Percentiles rank a stretch among this genome's conserved stretches.
Evolutionary conservation across 2,797 vertebrate species (phyloP).

Genomic region (Parauchenoglanis ngamensis): DNA sequence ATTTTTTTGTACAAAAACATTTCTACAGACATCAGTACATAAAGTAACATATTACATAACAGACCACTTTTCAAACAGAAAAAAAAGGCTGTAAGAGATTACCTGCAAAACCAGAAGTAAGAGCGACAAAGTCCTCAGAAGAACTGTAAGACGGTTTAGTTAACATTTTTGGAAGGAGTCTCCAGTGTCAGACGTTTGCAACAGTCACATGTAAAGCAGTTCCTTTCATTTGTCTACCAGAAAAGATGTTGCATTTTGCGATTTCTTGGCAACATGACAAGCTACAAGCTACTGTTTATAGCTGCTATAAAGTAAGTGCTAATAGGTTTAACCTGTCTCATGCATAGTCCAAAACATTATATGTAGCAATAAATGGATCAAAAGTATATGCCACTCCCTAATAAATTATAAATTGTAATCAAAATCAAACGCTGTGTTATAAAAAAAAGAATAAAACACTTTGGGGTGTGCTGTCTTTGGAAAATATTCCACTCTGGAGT

Average conservation of each 20-base stretch:
- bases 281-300: neutral
- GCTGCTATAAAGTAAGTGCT: neutral
- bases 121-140: neutral
- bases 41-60: neutral
- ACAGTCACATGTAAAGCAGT: neutral
- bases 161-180: neutral
- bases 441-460: neutral
- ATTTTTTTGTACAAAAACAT: no score
- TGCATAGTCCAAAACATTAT: neutral
- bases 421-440: neutral
- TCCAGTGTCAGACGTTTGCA: neutral
- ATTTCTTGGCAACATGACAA: neutral
- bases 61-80: neutral
- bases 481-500: neutral
- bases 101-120: neutral
- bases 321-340: neutral
- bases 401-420: neutral
- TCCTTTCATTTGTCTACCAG: neutral
- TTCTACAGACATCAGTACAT: neutral
- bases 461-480: neutral
- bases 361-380: neutral
- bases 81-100: neutral
- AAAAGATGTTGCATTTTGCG: neutral
- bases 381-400: neutral
- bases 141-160: neutral